Conservation (phyloP, 2,113 vertebrate species). For the Leuciscus idus region DNA sequence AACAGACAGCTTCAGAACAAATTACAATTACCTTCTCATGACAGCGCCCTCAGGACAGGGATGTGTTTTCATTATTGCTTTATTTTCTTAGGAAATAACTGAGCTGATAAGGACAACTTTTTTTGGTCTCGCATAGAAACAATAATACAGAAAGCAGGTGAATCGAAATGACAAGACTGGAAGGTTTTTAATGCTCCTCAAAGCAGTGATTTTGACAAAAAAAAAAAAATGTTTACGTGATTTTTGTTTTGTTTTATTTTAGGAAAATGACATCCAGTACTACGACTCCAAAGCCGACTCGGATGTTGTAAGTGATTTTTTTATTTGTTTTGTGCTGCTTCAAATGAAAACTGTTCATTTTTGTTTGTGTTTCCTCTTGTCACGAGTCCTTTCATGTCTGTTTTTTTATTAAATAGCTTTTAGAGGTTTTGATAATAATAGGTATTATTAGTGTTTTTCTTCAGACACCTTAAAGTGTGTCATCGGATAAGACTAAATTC, state of each 20-base stretch:
- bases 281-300: slow-evolving; percentile 96
- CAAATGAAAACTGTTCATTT: neutral
- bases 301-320: slow-evolving; percentile 86
- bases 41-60: slow-evolving; percentile 24
- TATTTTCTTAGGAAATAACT: slow-evolving; percentile 13
- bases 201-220: neutral
- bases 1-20: slow-evolving; percentile 25
- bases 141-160: neutral
- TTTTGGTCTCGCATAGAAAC: neutral
- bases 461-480: neutral
- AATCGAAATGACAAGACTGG: neutral
- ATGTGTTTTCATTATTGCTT: slow-evolving; percentile 32
- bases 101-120: neutral
- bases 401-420: neutral
- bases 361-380: neutral
- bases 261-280: slow-evolving; percentile 95
- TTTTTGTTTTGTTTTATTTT: slow-evolving; percentile 68
- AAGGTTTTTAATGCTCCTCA: neutral
- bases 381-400: neutral
- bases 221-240: neutral
- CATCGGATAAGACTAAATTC: neutral
- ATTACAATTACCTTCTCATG: slow-evolving; percentile 16
- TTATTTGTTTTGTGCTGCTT: neutral
- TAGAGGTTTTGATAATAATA: neutral
- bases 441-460: neutral